Evolutionary conservation across 2,797 vertebrate genomes (phyloP), one percentile per base, ranked within the genome.

Genomic region (Remorina albescens): DNA sequence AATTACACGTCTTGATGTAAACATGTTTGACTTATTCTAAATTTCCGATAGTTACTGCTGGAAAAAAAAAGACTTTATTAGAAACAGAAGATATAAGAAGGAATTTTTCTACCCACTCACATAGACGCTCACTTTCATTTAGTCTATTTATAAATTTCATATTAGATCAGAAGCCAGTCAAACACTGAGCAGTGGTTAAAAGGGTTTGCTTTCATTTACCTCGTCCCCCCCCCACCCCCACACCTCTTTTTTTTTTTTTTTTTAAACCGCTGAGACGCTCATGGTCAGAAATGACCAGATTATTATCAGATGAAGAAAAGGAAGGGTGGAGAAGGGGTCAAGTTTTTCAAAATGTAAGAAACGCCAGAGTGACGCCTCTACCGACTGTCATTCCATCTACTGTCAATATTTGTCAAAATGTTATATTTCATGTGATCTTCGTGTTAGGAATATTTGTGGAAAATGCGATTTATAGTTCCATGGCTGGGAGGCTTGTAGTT

Each of bases 251-350:
- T 74, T 54, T 46, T 26, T 4, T 47, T 51, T 37, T 23, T 32
- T 16, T 1, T 36, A 63, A 80, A 70, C 28, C 28, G 16, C 28
- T 77, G 67, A 80, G 34, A 80, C 61, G 55, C 78, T 70, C 49
- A 67, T 71, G 80, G 74, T 80, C 63, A 60, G 36, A 59, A 75
- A 74, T 72, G 78, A 64, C 28, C 73, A 80, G 32, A 74, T 77
- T 80, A 75, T 79, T 63, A 78, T 78, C 28, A 76, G 21, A 0
- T 54, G 10, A 19, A 65, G 42, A 58, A 51, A 37, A 50, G 7
- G 63, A 36, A 66, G 15, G 34, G 36, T 47, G 49, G 26, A 34
- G 1, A 42, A 26, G 70, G n/a, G 21, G 47, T 25, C 36, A 66
- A 6, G 11, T 59, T 76, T 82, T 66, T 16, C 51, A 62, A 77